Evolutionary conservation across 2,797 vertebrate genomes (phyloP).

Genomic region (Labeo calbasu): DNA sequence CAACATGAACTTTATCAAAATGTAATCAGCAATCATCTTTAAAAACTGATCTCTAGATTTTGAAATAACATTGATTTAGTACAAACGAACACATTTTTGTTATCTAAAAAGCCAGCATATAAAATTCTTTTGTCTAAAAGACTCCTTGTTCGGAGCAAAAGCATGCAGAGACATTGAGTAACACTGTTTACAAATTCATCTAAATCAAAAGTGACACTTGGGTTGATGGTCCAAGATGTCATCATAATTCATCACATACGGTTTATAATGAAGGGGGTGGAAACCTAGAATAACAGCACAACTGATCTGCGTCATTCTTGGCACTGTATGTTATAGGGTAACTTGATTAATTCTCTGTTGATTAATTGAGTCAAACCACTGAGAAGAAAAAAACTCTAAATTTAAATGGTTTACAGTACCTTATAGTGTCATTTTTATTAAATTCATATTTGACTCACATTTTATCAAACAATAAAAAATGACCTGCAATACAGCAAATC

Average conservation of each 20-base stretch:
- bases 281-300: not conserved
- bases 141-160: slow-evolving; percentile 9
- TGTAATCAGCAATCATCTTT: not conserved
- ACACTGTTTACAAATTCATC: slow-evolving; percentile 6
- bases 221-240: not conserved
- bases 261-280: slow-evolving; percentile 24
- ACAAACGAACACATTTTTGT: not conserved
- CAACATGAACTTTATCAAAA: not conserved
- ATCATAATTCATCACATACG: slow-evolving; percentile 14
- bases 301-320: not conserved
- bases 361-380: not conserved
- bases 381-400: not conserved
- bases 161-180: not conserved
- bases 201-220: slow-evolving; percentile 20
- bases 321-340: not conserved
- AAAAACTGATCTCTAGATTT: not conserved
- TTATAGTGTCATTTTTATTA: not conserved
- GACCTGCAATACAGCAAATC: not conserved
- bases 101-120: not conserved
- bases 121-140: slow-evolving; percentile 52
- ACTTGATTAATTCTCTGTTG: not conserved
- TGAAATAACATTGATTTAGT: not conserved
- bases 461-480: not conserved
- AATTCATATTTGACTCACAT: not conserved
- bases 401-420: not conserved